A percentile compares a stretch with the other conserved stretches of the same genome.
Evolutionary conservation across 2,888 invertebrate species (phyloP).

Genomic region (Caenorhabditis drosophilae): DNA sequence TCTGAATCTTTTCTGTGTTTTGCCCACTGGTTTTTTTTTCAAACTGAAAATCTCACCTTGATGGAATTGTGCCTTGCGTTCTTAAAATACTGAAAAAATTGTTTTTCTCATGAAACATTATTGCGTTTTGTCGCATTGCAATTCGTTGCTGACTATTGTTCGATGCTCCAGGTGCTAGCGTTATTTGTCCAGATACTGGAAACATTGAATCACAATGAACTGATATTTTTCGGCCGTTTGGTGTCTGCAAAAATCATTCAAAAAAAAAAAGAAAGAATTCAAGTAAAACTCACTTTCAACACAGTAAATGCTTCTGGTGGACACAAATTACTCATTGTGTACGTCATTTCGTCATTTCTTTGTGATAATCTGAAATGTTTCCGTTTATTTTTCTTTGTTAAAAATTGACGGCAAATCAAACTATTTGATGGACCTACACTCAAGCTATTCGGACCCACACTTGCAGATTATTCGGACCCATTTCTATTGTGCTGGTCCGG

Average conservation of each 20-base stretch:
- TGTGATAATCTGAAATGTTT: slow-evolving; percentile 27
- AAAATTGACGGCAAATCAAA: too few relatives aligned
- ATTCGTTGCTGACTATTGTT: not conserved
- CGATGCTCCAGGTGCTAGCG: too few relatives aligned
- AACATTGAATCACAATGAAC: slow-evolving; percentile 7
- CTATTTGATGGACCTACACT: too few relatives aligned
- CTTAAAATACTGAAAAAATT: slow-evolving; percentile 31
- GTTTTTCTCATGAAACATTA: slow-evolving; percentile 3
- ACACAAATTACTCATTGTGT: slow-evolving; percentile 37
- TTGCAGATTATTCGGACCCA: too few relatives aligned
- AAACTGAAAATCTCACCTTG: slow-evolving; percentile 11
- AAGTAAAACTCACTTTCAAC: slow-evolving; percentile 1
- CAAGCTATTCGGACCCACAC: too few relatives aligned
- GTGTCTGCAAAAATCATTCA: slow-evolving; percentile 7
- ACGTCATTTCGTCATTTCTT: slow-evolving; percentile 26
- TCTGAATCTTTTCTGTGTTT: slow-evolving; percentile 8
- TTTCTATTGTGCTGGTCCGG: too few relatives aligned
- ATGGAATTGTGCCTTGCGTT: slow-evolving; percentile 35
- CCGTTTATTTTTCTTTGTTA: slow-evolving; percentile 9
- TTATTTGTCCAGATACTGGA: not conserved
- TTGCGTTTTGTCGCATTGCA: not conserved
- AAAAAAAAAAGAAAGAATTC: not conserved
- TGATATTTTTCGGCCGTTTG: slow-evolving; percentile 24
- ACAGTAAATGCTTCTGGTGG: slow-evolving; percentile 39
- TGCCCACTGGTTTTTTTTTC: not conserved